Percentiles rank a stretch among this genome's conserved stretches.
Evolutionary conservation across 2,888 invertebrate species (phyloP).

Genomic region (Protonemura montana): DNA sequence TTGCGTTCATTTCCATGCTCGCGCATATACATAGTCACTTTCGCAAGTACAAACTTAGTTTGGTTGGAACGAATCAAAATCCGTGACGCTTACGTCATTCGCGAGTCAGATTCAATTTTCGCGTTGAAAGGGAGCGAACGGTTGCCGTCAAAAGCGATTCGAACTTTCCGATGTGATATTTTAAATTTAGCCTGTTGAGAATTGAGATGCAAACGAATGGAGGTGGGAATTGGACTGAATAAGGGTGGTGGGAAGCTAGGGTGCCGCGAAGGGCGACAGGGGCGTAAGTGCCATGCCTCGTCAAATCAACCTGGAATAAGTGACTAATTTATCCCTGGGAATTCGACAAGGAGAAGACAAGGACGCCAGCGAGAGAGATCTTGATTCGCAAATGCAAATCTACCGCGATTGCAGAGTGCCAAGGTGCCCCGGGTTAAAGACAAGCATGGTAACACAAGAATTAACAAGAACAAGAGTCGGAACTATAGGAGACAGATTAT

Average conservation of each 20-base stretch:
- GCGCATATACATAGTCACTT: not conserved
- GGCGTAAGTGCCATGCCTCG: not conserved
- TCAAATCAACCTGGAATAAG: not conserved
- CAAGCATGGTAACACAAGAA: constrained; percentile 3
- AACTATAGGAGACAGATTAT: not conserved
- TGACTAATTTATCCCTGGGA: not conserved
- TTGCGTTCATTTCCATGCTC: not conserved
- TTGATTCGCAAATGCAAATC: not conserved
- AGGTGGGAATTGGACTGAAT: not conserved
- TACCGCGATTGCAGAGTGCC: not conserved
- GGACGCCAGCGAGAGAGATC: not conserved
- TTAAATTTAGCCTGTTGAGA: not conserved
- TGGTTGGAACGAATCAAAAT: constrained; percentile 4
- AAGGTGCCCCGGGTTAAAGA: not conserved
- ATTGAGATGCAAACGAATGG: not conserved
- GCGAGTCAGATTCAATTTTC: not conserved
- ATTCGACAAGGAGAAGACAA: not conserved
- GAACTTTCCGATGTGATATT: not conserved
- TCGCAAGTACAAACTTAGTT: not conserved
- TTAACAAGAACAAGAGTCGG: not conserved
- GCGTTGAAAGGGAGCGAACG: not conserved
- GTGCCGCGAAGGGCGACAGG: not conserved
- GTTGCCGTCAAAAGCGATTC: not conserved
- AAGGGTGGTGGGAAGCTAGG: not conserved
- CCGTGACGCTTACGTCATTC: not conserved